A percentile compares a stretch with the other conserved stretches of the same genome.
Conservation (phyloP, 2,113 vertebrate genomes). For the Zingel zingel region DNA sequence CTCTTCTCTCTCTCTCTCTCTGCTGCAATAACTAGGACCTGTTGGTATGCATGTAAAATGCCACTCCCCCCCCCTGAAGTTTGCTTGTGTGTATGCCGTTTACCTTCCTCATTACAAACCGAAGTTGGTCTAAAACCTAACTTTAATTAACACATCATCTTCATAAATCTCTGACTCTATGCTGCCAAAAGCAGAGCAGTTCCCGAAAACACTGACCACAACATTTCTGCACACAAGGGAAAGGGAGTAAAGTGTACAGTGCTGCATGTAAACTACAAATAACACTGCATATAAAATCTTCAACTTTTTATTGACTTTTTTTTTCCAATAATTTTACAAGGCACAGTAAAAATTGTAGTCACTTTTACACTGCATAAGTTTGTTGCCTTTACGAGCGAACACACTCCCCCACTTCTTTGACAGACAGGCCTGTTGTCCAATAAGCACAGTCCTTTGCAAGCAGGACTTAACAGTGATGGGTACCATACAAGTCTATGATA, state of each 20-base stretch:
- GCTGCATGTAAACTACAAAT: conserved; percentile 30
- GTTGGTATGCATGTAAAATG: conserved; percentile 26
- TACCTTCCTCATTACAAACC: neutral
- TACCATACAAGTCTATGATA: neutral
- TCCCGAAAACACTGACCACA: neutral
- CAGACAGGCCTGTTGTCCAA: conserved; percentile 4
- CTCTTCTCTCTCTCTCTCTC: neutral
- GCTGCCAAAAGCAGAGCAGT: neutral
- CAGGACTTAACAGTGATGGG: neutral
- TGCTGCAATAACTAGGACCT: conserved; percentile 37
- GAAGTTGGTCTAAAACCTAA: neutral
- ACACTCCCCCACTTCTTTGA: neutral
- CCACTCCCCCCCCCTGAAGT: neutral
- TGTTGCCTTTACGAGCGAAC: neutral
- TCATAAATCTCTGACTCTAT: neutral
- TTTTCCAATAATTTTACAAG: neutral
- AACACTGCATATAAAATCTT: conserved; percentile 16
- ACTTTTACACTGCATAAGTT: neutral
- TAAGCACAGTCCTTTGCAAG: neutral
- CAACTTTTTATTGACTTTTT: conserved; percentile 39
- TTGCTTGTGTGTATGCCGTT: neutral
- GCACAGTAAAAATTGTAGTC: neutral
- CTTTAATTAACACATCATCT: neutral
- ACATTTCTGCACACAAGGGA: neutral
- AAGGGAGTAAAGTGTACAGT: neutral